Evolutionary conservation across 2,797 vertebrate species (phyloP).

Genomic region (Masticophis lateralis): DNA sequence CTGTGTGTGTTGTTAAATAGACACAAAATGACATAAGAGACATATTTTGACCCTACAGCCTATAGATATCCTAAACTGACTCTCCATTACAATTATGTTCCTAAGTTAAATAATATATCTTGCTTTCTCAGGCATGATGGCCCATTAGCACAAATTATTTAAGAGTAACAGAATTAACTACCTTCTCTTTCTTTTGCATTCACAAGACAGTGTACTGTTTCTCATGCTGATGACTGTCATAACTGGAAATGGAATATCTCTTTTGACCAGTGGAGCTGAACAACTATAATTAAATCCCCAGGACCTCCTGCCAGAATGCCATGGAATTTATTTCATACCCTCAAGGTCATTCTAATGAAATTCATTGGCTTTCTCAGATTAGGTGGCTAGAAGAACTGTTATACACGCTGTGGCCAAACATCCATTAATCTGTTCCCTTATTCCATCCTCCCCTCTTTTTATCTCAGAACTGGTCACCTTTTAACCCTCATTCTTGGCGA

Average conservation of each 20-base stretch:
- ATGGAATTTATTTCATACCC: slow-evolving; percentile 6
- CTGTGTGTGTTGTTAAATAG: not conserved
- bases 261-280: slow-evolving; percentile 6
- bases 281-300: slow-evolving; percentile 26
- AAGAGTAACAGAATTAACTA: not conserved
- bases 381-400: not conserved
- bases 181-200: not conserved
- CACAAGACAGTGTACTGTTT: not conserved
- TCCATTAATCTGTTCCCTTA: not conserved
- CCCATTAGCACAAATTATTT: not conserved
- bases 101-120: not conserved
- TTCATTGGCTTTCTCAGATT: not conserved
- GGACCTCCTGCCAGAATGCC: not conserved
- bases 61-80: not conserved
- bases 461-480: not conserved
- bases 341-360: slow-evolving; percentile 21
- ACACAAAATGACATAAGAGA: not conserved
- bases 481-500: not conserved
- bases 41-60: not conserved
- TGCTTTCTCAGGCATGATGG: not conserved
- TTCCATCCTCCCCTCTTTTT: not conserved
- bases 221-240: not conserved
- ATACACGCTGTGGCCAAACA: not conserved
- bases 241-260: not conserved
- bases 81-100: not conserved